A percentile compares a stretch with the other conserved stretches of the same genome.
phyloP scores from a whole-genome alignment of 2,888 invertebrate genomes.

The Hyalella azteca region DNA sequence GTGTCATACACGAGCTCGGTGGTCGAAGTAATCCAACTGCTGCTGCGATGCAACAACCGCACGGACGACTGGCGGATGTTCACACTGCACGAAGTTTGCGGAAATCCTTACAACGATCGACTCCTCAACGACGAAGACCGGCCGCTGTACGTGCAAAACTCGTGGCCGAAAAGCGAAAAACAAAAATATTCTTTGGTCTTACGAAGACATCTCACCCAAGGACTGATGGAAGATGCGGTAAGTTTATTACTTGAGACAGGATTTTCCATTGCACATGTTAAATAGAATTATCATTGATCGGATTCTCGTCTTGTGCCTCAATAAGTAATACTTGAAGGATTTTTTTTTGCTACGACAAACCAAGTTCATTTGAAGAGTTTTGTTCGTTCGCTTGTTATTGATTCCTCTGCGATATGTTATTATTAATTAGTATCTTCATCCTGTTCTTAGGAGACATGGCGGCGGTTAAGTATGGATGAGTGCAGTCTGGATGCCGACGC shows the following conservation, averaged over 20 bases:
- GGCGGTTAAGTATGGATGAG: slow-evolving; percentile 46
- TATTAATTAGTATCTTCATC: background rate
- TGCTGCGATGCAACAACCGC: slow-evolving; percentile 82
- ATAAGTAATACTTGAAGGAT: too few relatives aligned
- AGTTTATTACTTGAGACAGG: background rate
- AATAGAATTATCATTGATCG: too few relatives aligned
- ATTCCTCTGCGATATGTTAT: too few relatives aligned
- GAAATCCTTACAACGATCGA: slow-evolving; percentile 49
- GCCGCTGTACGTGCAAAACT: slow-evolving; percentile 53
- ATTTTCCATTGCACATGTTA: too few relatives aligned
- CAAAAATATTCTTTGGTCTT: slow-evolving; percentile 49
- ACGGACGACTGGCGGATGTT: slow-evolving; percentile 61
- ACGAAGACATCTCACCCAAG: slow-evolving; percentile 47
- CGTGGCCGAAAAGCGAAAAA: slow-evolving; percentile 46
- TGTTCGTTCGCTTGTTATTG: too few relatives aligned
- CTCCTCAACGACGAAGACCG: slow-evolving; percentile 47
- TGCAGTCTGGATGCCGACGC: slow-evolving; percentile 44
- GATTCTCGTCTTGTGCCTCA: too few relatives aligned
- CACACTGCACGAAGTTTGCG: slow-evolving; percentile 45
- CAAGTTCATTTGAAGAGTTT: too few relatives aligned
- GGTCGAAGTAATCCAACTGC: slow-evolving; percentile 81
- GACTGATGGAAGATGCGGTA: slow-evolving; percentile 41
- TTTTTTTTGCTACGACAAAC: too few relatives aligned
- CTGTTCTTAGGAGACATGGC: slow-evolving; percentile 45
- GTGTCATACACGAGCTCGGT: slow-evolving; percentile 88